These are phyloP conservation scores for Aurelia aurita DNA, from an alignment of 30 jellyfish, hydroid and myxozoan genomes.

Conservation along the genomic window DNA sequence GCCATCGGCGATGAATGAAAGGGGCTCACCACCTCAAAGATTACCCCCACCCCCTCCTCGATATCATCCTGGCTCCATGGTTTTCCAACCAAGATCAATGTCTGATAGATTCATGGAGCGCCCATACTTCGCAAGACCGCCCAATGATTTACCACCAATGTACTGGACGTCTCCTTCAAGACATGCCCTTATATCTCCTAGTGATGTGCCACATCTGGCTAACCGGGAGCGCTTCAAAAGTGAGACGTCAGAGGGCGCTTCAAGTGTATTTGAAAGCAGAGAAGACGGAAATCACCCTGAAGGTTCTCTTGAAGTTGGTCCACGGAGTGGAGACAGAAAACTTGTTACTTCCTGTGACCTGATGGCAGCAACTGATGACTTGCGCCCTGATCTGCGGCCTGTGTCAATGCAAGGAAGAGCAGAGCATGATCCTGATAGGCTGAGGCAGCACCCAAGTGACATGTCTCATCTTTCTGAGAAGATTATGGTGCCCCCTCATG, in stretches of 20 bases:
- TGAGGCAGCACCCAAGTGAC: neutral
- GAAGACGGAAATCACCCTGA: slow-evolving; percentile 27
- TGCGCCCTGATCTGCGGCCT: slow-evolving; percentile 9
- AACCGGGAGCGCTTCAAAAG: slow-evolving; percentile 74
- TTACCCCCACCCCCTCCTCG: slow-evolving; percentile 53
- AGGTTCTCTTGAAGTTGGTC: neutral
- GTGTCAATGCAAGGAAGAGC: neutral
- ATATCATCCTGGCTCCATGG: slow-evolving; percentile 78
- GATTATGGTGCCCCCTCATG: slow-evolving; percentile 9
- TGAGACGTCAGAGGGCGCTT: slow-evolving; percentile 74
- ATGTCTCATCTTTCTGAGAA: too few species aligned
- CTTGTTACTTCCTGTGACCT: neutral
- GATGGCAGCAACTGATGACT: slow-evolving; percentile 2
- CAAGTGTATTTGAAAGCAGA: slow-evolving; percentile 62
- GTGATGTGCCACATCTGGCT: slow-evolving; percentile 43
- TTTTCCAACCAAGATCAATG: slow-evolving; percentile 65
- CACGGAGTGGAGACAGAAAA: too few species aligned
- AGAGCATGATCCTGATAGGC: slow-evolving; percentile 18
- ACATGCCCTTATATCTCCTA: slow-evolving; percentile 66
- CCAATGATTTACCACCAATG: slow-evolving; percentile 58
- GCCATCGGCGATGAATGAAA: slow-evolving; percentile 38
- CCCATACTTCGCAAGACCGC: slow-evolving; percentile 53
- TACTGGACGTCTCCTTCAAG: slow-evolving; percentile 68
- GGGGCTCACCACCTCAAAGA: slow-evolving; percentile 63
- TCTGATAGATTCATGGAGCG: slow-evolving; percentile 63